Evolutionary conservation across 2,888 invertebrate species (phyloP), one percentile per base, ranked within the genome.

Genomic region (Kryphioiulus occultus): DNA sequence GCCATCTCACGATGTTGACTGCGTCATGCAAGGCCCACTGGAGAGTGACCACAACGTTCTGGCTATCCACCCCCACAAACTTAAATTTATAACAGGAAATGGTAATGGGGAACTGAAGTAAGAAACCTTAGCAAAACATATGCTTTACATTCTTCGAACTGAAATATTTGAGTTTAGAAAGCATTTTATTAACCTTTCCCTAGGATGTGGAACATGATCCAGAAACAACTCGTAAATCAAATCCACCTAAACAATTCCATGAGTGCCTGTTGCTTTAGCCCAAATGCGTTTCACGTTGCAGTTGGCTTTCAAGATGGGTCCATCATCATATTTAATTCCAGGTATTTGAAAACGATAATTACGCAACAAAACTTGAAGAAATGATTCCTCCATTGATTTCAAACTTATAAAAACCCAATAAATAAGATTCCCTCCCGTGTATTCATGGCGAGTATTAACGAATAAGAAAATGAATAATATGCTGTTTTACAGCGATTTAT

Each of bases 31-130:
- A 91, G 92, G 93, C 17, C 93, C 92, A 89, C 90, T 90, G 15
- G 83, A 78, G 88, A 91, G 92, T 88, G 92, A 92, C 12, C 86
- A 92, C 1, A 92, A 92, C 92, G 93, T 92, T n/a, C 89, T 93
- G 86, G 91, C 91, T 22, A 90, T 91, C 2, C 92, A 92, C 88
- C 92, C 92, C 0, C 89, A 88, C 17, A 90, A 91, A 88, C 90
- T 90, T 9, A 89, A 91, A 85, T 92, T 91, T 90, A 92, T 91
- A 53, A 92, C 92, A 7, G 92, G 91, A 44, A 92, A 92, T 87
- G 92, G 92, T 89, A 92, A 93, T 89, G 91, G 91, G 87, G 92
- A 91, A 1, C 89, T 93, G 32, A 89, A 92, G 87, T 89, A 42
- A 84, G 84, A 35, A 22, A 35, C 35, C 3, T 26, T 26, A 83